A percentile compares a stretch with the other conserved stretches of the same genome.
These are phyloP conservation scores for Tinea semifulvella DNA, from an alignment of 2,888 invertebrate genomes.

Conservation along the genomic window DNA sequence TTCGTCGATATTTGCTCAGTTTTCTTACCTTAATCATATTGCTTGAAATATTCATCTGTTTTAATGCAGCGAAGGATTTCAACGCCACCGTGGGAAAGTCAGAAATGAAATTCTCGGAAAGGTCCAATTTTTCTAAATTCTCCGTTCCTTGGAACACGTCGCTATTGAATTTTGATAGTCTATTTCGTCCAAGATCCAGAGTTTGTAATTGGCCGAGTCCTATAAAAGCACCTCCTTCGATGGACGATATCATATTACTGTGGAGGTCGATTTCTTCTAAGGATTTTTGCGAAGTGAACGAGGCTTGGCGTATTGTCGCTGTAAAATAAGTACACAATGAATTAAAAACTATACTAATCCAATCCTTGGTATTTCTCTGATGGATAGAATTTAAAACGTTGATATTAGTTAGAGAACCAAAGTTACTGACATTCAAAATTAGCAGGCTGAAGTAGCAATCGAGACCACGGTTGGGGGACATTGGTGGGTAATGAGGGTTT, in stretches of 20 bases:
- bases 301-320: constrained; percentile 74
- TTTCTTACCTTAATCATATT: constrained; percentile 81
- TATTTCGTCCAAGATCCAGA: constrained; percentile 80
- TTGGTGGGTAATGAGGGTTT: too few species aligned
- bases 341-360: too few species aligned
- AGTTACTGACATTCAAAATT: neutral
- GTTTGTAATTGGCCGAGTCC: constrained; percentile 72
- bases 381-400: too few species aligned
- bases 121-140: constrained; percentile 79
- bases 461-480: too few species aligned
- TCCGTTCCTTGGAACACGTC: constrained; percentile 83
- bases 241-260: constrained; percentile 76
- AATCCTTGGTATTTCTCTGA: too few species aligned
- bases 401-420: neutral
- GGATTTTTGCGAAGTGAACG: constrained; percentile 74
- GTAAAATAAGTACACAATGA: too few species aligned
- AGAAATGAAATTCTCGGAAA: constrained; percentile 86
- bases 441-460: too few species aligned
- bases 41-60: constrained; percentile 81
- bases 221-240: constrained; percentile 80
- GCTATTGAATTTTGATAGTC: constrained; percentile 82
- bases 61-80: constrained; percentile 73
- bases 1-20: too few species aligned
- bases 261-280: constrained; percentile 82
- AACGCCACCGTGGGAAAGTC: constrained; percentile 84